Evolutionary conservation across 2,797 vertebrate species (phyloP), one percentile per base, ranked within the genome.

Genomic region (Octomys mimax): DNA sequence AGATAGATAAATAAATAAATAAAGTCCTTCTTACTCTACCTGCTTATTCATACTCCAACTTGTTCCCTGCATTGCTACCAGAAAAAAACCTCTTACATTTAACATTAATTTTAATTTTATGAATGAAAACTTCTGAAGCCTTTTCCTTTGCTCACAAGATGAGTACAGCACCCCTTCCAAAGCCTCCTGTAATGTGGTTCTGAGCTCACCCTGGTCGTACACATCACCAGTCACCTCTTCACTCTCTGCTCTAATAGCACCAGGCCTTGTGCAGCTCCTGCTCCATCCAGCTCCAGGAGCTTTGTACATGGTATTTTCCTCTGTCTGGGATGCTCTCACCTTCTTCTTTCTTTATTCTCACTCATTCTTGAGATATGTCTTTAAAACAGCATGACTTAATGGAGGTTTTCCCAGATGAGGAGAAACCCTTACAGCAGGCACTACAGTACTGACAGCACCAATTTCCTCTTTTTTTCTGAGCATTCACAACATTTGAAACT

Each of bases 401-500:
- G 24, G 49, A 95, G 26, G 68, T 9, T 9, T 80, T 82, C 71
- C 59, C 49, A 68, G n/a, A 52, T 86, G 1, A 73, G 4, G 14
- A 70, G 3, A 92, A 82, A 90, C 54, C n/a, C 19, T 89, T 88
- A 24, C 42, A 84, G 28, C 42, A 75, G 21, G 4, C 42, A 85
- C 49, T 66, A 21, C 13, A 77, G 16, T 78, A 66, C 31, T 18
- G 3, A 71, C 46, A 85, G 42, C 36, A 86, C 28, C 8, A 28
- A 62, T 94, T 95, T 79, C 62, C 5, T 91, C n/a, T 39, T 93
- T 57, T 57, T 80, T 92, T 42, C 28, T 93, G 57, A 87, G 36
- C 46, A 77, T 64, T 86, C n/a, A 19, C 87, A 87, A 33, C 33
- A 36, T 61, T 70, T 54, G 24, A 3, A 84, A 66, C 19, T 54